Evolutionary conservation across 1,140 invertebrate species (phyloP).

Genomic region (Zophobas morio): DNA sequence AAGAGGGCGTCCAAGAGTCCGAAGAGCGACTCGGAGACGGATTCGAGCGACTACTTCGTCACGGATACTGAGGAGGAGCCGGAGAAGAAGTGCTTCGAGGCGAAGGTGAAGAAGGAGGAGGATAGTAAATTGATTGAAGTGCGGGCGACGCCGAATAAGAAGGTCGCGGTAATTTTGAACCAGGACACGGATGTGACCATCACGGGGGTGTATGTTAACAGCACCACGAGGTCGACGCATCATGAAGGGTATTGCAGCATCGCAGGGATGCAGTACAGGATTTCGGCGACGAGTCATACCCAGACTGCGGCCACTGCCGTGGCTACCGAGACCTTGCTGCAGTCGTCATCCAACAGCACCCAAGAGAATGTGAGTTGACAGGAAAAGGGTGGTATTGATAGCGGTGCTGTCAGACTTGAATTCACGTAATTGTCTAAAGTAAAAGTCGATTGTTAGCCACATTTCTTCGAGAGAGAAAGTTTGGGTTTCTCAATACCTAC

Average conservation of each 20-base stretch:
- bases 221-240: constrained; percentile 79
- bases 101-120: constrained; percentile 68
- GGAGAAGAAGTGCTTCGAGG: constrained; percentile 66
- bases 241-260: constrained; percentile 88
- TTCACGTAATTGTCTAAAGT: too few relatives aligned
- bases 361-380: constrained; percentile 69
- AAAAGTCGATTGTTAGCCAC: too few relatives aligned
- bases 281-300: constrained; percentile 81
- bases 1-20: constrained; percentile 75
- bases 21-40: constrained; percentile 71
- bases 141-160: constrained; percentile 70
- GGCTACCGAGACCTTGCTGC: constrained; percentile 73
- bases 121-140: constrained; percentile 74
- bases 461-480: too few relatives aligned
- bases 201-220: constrained; percentile 84
- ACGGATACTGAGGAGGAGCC: constrained; percentile 64
- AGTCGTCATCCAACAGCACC: constrained; percentile 59
- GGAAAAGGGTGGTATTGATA: too few relatives aligned
- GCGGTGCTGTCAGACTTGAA: too few relatives aligned
- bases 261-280: constrained; percentile 86
- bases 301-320: constrained; percentile 84
- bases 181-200: constrained; percentile 90
- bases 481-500: too few relatives aligned
- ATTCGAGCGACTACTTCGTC: constrained; percentile 66
- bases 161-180: constrained; percentile 80